phyloP scores from a whole-genome alignment of 1,140 invertebrate species.

The Danaus plexippus region DNA sequence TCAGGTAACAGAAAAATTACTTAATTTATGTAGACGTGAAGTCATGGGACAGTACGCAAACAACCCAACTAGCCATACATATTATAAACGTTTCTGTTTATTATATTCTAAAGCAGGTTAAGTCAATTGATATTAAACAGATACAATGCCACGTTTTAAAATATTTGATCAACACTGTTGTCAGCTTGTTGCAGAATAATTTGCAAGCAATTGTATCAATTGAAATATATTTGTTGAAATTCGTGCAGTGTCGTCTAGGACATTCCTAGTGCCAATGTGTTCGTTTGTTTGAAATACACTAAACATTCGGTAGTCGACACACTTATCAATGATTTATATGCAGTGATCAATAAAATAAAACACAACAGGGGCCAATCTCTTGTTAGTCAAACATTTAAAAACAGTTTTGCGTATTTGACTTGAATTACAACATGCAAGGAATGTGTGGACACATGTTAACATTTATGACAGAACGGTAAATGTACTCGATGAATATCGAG shows the following conservation, averaged over 20 bases:
- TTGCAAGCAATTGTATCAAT: conserved; percentile 34
- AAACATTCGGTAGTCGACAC: conserved; percentile 1
- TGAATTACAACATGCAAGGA: no score
- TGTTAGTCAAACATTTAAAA: not conserved
- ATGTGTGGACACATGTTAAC: conserved; percentile 15
- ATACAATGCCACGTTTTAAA: no score
- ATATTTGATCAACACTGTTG: conserved; percentile 3
- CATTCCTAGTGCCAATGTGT: conserved; percentile 18
- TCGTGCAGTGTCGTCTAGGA: conserved; percentile 36
- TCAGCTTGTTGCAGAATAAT: conserved; percentile 31
- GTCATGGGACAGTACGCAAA: no score
- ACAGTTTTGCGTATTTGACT: conserved; percentile 7
- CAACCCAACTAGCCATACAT: no score
- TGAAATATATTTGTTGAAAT: conserved; percentile 37
- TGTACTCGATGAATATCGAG: conserved; percentile 18
- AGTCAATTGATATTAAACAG: no score
- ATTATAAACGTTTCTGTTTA: no score
- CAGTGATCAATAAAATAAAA: no score
- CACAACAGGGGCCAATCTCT: no score
- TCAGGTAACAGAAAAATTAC: no score
- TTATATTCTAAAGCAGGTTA: no score
- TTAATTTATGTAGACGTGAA: no score
- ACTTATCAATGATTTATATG: no score
- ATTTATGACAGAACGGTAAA: conserved; percentile 20
- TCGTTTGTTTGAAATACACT: conserved; percentile 14